Percentiles rank a stretch among this genome's conserved stretches.
Evolutionary conservation across 2,888 invertebrate genomes (phyloP).

Genomic region (Elmis aenea): DNA sequence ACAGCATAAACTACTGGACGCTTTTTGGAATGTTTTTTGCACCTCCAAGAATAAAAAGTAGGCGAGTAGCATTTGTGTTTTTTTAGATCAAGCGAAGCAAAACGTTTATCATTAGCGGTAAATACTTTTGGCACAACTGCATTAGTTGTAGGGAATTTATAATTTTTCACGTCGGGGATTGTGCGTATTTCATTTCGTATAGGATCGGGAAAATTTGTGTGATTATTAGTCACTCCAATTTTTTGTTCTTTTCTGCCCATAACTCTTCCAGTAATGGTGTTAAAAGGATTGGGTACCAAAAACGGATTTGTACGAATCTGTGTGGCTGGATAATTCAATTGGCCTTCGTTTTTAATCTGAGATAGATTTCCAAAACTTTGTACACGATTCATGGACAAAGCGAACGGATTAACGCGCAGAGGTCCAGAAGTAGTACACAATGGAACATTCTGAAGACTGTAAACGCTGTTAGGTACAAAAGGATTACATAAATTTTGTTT

Average conservation of each 20-base stretch:
- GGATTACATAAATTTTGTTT: constrained; percentile 1
- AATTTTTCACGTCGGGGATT: too few species aligned
- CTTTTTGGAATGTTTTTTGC: constrained; percentile 44
- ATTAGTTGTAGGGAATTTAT: too few species aligned
- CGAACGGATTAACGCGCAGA: not conserved
- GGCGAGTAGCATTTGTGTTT: constrained; percentile 46
- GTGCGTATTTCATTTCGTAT: too few species aligned
- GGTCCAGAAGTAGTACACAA: not conserved
- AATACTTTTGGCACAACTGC: constrained; percentile 1
- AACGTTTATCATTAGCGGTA: constrained; percentile 33
- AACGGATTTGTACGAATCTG: constrained; percentile 19
- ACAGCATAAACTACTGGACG: constrained; percentile 41
- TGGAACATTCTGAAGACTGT: constrained; percentile 22
- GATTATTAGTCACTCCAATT: constrained; percentile 12
- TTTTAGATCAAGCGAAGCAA: constrained; percentile 40
- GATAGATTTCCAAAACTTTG: constrained; percentile 21
- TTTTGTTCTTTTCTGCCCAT: constrained; percentile 35
- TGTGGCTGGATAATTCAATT: constrained; percentile 16
- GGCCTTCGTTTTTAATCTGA: not conserved
- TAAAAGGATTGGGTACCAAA: constrained; percentile 23
- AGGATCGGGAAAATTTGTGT: constrained; percentile 1
- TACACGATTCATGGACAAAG: constrained; percentile 11
- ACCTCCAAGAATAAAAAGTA: constrained; percentile 46
- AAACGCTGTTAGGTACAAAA: constrained; percentile 27
- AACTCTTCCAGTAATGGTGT: constrained; percentile 25